phyloP scores from a whole-genome alignment of 2,888 invertebrate species.

The Mystacides longicornis region DNA sequence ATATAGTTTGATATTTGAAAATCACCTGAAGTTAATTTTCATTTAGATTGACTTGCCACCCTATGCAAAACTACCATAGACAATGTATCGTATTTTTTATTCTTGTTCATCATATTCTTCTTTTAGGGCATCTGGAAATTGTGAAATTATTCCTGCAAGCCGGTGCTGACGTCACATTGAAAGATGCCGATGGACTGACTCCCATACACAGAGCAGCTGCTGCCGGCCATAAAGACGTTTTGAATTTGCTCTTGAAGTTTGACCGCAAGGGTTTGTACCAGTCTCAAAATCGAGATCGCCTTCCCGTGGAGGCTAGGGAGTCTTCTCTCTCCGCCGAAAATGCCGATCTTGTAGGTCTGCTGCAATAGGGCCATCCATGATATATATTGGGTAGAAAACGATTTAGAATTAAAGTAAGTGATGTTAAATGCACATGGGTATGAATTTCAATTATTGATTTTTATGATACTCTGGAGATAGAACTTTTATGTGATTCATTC shows the following conservation, averaged over 20 bases:
- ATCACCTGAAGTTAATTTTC: too few species aligned
- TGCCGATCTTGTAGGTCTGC: constrained; percentile 9
- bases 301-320: constrained; percentile 16
- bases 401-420: too few species aligned
- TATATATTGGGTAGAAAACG: too few species aligned
- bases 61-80: too few species aligned
- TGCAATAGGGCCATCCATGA: constrained; percentile 4
- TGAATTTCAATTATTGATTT: neutral
- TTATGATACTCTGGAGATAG: too few species aligned
- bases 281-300: constrained; percentile 17
- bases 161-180: constrained; percentile 54
- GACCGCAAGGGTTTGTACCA: constrained; percentile 31
- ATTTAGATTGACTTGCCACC: too few species aligned
- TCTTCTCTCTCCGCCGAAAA: constrained; percentile 10
- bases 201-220: constrained; percentile 69
- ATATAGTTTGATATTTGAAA: too few species aligned
- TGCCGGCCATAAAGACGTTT: constrained; percentile 44
- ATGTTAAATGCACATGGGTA: too few species aligned
- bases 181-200: constrained; percentile 75
- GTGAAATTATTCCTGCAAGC: constrained; percentile 57
- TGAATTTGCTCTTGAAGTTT: constrained; percentile 37
- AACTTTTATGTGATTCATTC: too few species aligned
- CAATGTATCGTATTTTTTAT: too few species aligned
- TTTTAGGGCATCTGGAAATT: constrained; percentile 59
- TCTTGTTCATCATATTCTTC: too few species aligned